Base-by-base conservation (phyloP, 2,797 vertebrate species). In the Neopelma chrysocephalum region DNA sequence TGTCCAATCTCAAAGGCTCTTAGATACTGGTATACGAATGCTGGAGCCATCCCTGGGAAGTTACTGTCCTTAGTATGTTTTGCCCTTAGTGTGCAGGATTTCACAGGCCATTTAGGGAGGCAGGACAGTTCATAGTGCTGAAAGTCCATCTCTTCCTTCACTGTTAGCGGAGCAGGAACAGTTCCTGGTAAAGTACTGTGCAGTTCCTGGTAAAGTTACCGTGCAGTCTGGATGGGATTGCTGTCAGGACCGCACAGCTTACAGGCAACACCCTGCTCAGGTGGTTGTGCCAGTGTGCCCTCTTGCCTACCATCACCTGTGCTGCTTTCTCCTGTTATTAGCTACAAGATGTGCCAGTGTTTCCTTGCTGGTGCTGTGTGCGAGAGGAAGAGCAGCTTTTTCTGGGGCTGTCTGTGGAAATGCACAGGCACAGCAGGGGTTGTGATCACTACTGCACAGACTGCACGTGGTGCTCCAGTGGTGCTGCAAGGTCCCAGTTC, bases 381-480 rank as follows among this genome's bases (percentile, higher is more conserved):
- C 10, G 42, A 50, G 34, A 66, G 21, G 34, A 43, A n/a, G 22
- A 87, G 13, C 40, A 62, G 64, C 48, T 68, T 40, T 26, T 57
- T 42, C 23, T 82, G 58, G 32, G 75, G 6, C 45, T 38, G 13
- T 7, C 21, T 77, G 17, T 17, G 15, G 57, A 29, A 65, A 17
- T 3, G 4, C 25, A 17, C 17, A 14, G 38, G 6, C 42, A 47
- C 23, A 9, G 43, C 0, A 3, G 27, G 25, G 53, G 15, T 31
- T 71, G 62, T 48, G 70, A 29, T 87, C 1, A 3, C 32, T 26
- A 14, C n/a, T 4, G 31, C 42, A 19, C 10, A 3, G 58, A 42
- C 78, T 43, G 45, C 51, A 18, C 0, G 0, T 43, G 48, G 32
- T 9, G 60, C 64, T 72, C 15, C 5, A 32, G 72, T 0, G 2